These are phyloP conservation scores for Acleris literana DNA, from an alignment of 2,888 invertebrate species.

Conservation along the genomic window DNA sequence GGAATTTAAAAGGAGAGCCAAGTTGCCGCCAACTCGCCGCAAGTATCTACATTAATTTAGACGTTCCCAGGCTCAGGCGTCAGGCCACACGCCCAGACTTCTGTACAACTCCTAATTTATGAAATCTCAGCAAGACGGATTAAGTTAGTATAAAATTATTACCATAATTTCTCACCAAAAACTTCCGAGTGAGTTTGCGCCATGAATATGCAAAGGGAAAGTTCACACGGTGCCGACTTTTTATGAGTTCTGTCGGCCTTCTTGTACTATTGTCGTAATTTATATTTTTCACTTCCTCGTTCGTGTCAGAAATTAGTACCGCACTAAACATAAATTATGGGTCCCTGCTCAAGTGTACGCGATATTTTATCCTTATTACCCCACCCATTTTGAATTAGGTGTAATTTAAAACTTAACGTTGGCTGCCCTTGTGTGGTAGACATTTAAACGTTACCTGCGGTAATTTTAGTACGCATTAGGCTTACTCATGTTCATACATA, in stretches of 20 bases:
- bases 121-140: slow-evolving; percentile 69
- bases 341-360: slow-evolving; percentile 12
- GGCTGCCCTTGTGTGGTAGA: slow-evolving; percentile 11
- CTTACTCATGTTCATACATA: background rate
- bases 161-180: slow-evolving; percentile 81
- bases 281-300: slow-evolving; percentile 55
- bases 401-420: slow-evolving; percentile 24
- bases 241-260: slow-evolving; percentile 74
- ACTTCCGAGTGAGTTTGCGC: slow-evolving; percentile 75
- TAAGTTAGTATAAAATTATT: slow-evolving; percentile 79
- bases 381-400: slow-evolving; percentile 21
- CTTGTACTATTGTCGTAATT: slow-evolving; percentile 70
- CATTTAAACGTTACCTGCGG: slow-evolving; percentile 9
- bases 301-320: slow-evolving; percentile 35
- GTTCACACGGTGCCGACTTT: slow-evolving; percentile 73
- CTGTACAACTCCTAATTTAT: slow-evolving; percentile 64
- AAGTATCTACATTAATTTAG: slow-evolving; percentile 55
- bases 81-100: slow-evolving; percentile 53
- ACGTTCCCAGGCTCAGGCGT: slow-evolving; percentile 44
- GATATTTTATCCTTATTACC: slow-evolving; percentile 29
- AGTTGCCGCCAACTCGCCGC: slow-evolving; percentile 41
- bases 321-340: slow-evolving; percentile 34
- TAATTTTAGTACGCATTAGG: slow-evolving; percentile 12
- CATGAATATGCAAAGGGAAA: slow-evolving; percentile 79
- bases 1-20: slow-evolving; percentile 38